phyloP scores from a whole-genome alignment of 1,140 invertebrate genomes.

The Drosophila busckii region DNA sequence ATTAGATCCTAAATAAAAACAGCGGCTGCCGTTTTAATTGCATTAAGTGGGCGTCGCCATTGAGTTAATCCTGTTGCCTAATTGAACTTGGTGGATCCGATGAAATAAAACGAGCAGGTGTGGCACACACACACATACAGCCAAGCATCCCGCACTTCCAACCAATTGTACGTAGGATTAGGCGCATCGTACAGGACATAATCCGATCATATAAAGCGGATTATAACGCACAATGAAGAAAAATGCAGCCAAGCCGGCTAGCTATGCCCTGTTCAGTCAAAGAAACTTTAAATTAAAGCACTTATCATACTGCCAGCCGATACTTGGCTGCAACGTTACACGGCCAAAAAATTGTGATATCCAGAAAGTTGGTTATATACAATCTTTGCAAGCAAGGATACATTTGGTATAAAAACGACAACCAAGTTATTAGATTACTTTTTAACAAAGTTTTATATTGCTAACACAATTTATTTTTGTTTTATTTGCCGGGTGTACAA shows the following conservation, averaged over 20 bases:
- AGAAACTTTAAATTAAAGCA: conserved; percentile 59
- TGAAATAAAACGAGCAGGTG: too few relatives aligned
- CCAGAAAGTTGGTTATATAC: too few relatives aligned
- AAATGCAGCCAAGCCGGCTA: conserved; percentile 16
- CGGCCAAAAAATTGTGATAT: too few relatives aligned
- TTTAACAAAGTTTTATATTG: not conserved
- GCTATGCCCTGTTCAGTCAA: conserved; percentile 27
- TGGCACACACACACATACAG: not conserved
- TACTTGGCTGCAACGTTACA: too few relatives aligned
- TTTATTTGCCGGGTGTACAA: conserved; percentile 48
- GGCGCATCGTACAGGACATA: conserved; percentile 68
- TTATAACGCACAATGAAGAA: conserved; percentile 62
- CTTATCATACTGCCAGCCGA: conserved; percentile 5
- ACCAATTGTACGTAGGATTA: conserved; percentile 44
- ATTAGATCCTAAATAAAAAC: too few relatives aligned
- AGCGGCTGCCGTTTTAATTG: too few relatives aligned
- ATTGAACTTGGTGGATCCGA: too few relatives aligned
- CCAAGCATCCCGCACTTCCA: conserved; percentile 3
- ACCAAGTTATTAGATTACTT: too few relatives aligned
- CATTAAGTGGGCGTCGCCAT: too few relatives aligned
- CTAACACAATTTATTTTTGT: conserved; percentile 27
- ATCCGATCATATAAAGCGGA: conserved; percentile 74
- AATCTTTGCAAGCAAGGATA: too few relatives aligned
- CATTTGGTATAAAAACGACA: too few relatives aligned
- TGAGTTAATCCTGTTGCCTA: too few relatives aligned